Evolutionary conservation across 2,888 invertebrate genomes (phyloP).

Genomic region (Cryptophagus acutangulus): DNA sequence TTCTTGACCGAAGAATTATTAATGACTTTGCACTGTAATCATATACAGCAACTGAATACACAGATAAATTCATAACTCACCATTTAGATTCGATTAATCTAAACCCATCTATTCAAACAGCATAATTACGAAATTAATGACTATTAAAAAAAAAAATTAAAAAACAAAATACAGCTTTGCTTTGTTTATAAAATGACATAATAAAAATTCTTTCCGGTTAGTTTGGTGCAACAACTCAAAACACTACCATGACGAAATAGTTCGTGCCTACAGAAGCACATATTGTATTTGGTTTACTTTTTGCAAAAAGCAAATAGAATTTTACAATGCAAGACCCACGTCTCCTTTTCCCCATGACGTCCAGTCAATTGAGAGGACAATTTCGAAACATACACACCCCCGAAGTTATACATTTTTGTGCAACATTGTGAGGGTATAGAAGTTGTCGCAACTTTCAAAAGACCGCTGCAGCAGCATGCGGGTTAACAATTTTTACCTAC

Average conservation of each 20-base stretch:
- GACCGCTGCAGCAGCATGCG: no score
- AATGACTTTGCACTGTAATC: constrained; percentile 42
- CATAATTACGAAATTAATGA: no score
- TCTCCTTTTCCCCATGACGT: constrained; percentile 25
- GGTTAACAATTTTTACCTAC: no score
- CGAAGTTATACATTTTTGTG: not conserved
- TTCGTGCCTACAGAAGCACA: not conserved
- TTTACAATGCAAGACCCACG: not conserved
- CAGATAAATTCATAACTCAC: constrained; percentile 35
- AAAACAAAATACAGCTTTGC: no score
- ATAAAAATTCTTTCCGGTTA: no score
- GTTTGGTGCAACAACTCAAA: not conserved
- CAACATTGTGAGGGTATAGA: no score
- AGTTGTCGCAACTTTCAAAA: no score
- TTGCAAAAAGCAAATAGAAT: not conserved
- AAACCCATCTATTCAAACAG: no score
- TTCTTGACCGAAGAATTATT: constrained; percentile 45
- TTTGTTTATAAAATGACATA: no score
- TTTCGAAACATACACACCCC: not conserved
- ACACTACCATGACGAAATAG: not conserved
- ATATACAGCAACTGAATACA: constrained; percentile 40
- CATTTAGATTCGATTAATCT: not conserved
- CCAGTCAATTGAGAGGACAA: constrained; percentile 13
- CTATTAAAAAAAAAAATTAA: no score
- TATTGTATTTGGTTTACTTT: not conserved